Base-by-base conservation (phyloP, 2,797 vertebrate genomes). In the Gephyroberyx darwinii region DNA sequence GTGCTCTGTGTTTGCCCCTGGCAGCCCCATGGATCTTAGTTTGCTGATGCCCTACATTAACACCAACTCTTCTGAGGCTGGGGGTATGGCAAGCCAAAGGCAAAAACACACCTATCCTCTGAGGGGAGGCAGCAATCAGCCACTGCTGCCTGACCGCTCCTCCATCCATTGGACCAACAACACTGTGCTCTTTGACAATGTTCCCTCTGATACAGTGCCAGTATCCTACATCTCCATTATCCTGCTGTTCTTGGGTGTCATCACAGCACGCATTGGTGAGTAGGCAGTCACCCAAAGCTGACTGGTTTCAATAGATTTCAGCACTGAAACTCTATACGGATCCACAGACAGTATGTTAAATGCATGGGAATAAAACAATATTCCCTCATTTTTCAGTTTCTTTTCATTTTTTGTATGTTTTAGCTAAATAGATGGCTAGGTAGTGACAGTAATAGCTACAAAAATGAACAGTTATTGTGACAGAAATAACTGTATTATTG, bases 121-220 rank as follows among this genome's bases (percentile, higher is more conserved):
- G 66, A 86, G 88, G 65, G 92, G 90, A 64, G 92, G 94, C 65
- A 90, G 81, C 81, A 95, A 95, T 80, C 94, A 94, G 80, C 94
- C 93, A 10, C 87, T 96, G 71, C 88, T 96, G 45, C 93, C 92
- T 0, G 94, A 95, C 77, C 88, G 88, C 57, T 95, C 92, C 43
- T 94, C 94, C 75, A 94, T 95, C 80, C 94, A 95, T 82, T 95
- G 94, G 94, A 95, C 94, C 88, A 95, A 95, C 84, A 96, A 93
- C 86, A 96, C 92, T 4, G 91, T 94, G 77, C 89, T 95, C 56
- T 94, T 94, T 81, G 93, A 95, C 62, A 94, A 93, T 9, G 76
- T 93, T 30, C 93, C 91, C 20, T 83, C 90, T 1, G 91, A 87
- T 4, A 82, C 88, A 37, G 83, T 84, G 1, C 93, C 94, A 0